Conservation (phyloP, 2,888 invertebrate species). For the Mongoloraphidia duomilia region DNA sequence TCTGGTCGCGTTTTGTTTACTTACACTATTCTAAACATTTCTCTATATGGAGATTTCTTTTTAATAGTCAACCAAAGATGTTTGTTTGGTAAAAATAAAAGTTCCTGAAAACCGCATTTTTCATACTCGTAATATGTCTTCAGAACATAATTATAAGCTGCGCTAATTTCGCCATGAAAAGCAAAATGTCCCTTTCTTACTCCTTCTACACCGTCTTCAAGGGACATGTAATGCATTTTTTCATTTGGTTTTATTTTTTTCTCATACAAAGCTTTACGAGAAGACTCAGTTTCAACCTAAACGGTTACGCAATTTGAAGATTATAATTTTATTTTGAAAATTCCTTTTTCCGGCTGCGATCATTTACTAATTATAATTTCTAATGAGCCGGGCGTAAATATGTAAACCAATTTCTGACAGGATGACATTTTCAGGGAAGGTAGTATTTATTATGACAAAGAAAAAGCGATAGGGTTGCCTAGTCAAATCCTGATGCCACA, state of each 20-base stretch:
- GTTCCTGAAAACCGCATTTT: constrained; percentile 21
- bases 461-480: no score
- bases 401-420: no score
- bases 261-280: constrained; percentile 21
- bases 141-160: constrained; percentile 19
- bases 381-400: no score
- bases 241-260: constrained; percentile 21
- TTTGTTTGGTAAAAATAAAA: no score
- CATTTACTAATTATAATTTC: no score
- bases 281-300: constrained; percentile 18
- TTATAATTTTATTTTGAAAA: not conserved
- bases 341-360: not conserved
- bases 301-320: constrained; percentile 17
- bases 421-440: no score
- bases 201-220: constrained; percentile 1
- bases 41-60: no score
- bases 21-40: no score
- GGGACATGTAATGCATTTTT: constrained; percentile 12
- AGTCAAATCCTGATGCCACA: no score
- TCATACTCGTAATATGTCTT: constrained; percentile 21
- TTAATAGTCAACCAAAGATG: no score
- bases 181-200: constrained; percentile 11
- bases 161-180: constrained; percentile 18
- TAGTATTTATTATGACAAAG: no score
- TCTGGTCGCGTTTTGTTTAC: no score